Evolutionary conservation across 2,797 vertebrate species (phyloP).

Genomic region (Acipenser ruthenus): DNA sequence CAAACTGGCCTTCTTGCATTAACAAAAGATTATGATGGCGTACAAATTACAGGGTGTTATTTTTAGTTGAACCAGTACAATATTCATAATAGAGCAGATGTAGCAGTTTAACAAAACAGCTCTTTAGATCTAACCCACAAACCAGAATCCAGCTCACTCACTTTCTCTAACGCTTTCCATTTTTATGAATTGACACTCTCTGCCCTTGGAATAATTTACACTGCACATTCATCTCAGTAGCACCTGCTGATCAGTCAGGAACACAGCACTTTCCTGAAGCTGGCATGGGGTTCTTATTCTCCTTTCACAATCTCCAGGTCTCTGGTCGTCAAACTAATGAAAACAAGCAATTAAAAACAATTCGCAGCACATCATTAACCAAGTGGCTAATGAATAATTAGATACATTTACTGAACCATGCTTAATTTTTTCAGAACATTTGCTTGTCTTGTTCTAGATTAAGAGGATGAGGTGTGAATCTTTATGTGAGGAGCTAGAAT

Average conservation of each 20-base stretch:
- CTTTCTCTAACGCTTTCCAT: conserved; percentile 67
- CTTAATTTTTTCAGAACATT: conserved; percentile 19
- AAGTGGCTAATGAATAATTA: conserved; percentile 13
- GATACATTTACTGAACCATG: conserved; percentile 14
- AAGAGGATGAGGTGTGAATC: no score
- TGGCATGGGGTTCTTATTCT: conserved; percentile 63
- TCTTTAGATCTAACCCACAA: conserved; percentile 81
- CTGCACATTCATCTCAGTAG: conserved; percentile 76
- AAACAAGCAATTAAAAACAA: conserved; percentile 46
- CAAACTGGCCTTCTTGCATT: conserved; percentile 66
- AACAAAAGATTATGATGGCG: conserved; percentile 53
- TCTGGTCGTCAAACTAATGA: conserved; percentile 55
- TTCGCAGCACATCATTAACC: conserved; percentile 22
- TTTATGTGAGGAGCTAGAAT: no score
- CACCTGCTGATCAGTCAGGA: conserved; percentile 89
- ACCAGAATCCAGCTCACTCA: conserved; percentile 71
- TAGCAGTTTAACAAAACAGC: conserved; percentile 89
- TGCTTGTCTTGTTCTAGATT: no score
- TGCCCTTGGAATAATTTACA: conserved; percentile 79
- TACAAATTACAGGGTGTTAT: conserved; percentile 83
- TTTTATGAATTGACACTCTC: conserved; percentile 70
- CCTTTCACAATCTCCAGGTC: conserved; percentile 49
- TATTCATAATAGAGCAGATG: conserved; percentile 75
- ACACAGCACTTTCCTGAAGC: conserved; percentile 78
- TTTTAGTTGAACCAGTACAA: conserved; percentile 72